A percentile compares a stretch with the other conserved stretches of the same genome.
phyloP scores from a whole-genome alignment of 1,140 invertebrate species.

The Pogonus chalceus region DNA sequence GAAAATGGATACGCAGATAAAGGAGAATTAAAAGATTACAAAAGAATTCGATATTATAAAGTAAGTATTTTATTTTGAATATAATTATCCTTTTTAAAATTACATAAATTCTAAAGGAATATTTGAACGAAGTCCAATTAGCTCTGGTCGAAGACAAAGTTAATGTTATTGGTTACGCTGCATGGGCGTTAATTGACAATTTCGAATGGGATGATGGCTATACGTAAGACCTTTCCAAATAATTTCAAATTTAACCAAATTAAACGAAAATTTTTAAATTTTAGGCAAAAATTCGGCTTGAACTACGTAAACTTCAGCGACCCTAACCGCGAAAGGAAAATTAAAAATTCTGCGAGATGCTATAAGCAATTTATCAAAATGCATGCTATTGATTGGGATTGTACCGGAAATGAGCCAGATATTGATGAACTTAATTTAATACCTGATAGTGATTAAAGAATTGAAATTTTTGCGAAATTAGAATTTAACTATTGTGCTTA shows the following conservation, averaged over 20 bases:
- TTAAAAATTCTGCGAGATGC: neutral
- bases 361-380: neutral
- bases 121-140: conserved; percentile 35
- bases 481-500: too few relatives aligned
- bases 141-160: conserved; percentile 29
- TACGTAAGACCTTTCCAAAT: too few relatives aligned
- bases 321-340: conserved; percentile 14
- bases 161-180: conserved; percentile 43
- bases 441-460: too few relatives aligned
- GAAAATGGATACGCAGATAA: conserved; percentile 49
- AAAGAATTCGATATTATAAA: conserved; percentile 42
- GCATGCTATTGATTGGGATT: neutral
- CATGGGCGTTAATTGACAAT: conserved; percentile 55
- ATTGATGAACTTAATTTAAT: too few relatives aligned
- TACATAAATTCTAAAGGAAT: conserved; percentile 20
- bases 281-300: conserved; percentile 33
- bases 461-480: too few relatives aligned
- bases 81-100: neutral
- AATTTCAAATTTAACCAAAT: too few relatives aligned
- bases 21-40: conserved; percentile 36
- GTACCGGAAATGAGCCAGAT: neutral
- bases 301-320: conserved; percentile 39
- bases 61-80: conserved; percentile 29
- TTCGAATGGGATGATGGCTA: conserved; percentile 48
- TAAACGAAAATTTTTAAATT: neutral